phyloP scores from a whole-genome alignment of 2,888 invertebrate species.

The Euplexia lucipara region DNA sequence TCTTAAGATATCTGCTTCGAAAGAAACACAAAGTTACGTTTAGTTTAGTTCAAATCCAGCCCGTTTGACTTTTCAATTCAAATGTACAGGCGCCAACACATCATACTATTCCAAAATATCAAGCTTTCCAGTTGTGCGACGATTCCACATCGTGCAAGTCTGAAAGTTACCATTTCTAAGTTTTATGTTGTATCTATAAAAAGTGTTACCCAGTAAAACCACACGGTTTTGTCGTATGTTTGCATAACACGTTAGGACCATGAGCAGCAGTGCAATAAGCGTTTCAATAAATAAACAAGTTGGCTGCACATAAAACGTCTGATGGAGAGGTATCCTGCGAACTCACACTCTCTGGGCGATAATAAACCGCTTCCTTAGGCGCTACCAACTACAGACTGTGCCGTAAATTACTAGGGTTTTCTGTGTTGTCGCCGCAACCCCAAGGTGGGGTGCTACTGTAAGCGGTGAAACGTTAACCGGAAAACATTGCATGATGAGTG shows the following conservation, averaged over 20 bases:
- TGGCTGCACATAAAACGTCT: slow-evolving; percentile 58
- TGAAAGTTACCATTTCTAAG: too few relatives aligned
- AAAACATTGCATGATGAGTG: too few relatives aligned
- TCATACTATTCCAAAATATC: too few relatives aligned
- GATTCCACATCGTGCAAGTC: too few relatives aligned
- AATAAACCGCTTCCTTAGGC: slow-evolving; percentile 81
- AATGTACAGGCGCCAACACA: too few relatives aligned
- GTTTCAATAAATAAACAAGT: slow-evolving; percentile 67
- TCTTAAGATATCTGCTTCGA: too few relatives aligned
- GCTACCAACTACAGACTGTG: slow-evolving; percentile 73
- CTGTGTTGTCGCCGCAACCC: slow-evolving; percentile 71
- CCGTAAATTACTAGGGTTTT: slow-evolving; percentile 78
- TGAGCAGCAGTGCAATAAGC: slow-evolving; percentile 55
- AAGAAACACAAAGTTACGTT: too few relatives aligned
- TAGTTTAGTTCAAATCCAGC: too few relatives aligned
- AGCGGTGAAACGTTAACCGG: slow-evolving; percentile 18
- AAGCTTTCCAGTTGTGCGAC: too few relatives aligned
- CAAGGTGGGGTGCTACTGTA: slow-evolving; percentile 42
- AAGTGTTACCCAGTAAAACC: not conserved
- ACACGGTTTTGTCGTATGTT: not conserved
- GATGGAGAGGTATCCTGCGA: slow-evolving; percentile 63
- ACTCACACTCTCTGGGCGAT: slow-evolving; percentile 67
- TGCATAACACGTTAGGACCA: slow-evolving; percentile 19
- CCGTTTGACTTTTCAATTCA: too few relatives aligned
- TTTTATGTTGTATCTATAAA: too few relatives aligned